phyloP scores from a whole-genome alignment of 2,888 invertebrate genomes.

The Thumatha senex region DNA sequence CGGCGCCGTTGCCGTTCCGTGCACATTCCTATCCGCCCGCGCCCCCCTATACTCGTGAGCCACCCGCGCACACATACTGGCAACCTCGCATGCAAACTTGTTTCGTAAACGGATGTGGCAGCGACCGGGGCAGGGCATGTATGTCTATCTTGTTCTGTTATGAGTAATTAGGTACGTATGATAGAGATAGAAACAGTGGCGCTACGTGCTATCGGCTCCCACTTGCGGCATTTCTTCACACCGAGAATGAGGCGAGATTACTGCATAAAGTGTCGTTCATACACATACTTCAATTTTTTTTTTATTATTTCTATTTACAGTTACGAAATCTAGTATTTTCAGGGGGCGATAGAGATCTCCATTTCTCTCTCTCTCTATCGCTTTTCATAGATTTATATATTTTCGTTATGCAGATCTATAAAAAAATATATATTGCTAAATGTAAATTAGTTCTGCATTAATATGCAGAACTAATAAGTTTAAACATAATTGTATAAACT shows the following conservation, averaged over 20 bases:
- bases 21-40: conserved; percentile 82
- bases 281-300: conserved; percentile 22
- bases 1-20: conserved; percentile 86
- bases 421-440: too few species aligned
- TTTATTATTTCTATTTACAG: neutral
- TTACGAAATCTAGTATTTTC: too few species aligned
- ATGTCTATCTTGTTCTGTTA: conserved; percentile 55
- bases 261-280: conserved; percentile 73
- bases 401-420: too few species aligned
- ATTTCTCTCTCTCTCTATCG: too few species aligned
- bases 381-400: too few species aligned
- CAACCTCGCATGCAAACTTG: conserved; percentile 86
- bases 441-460: too few species aligned
- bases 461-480: too few species aligned
- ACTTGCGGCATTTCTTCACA: conserved; percentile 86
- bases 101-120: conserved; percentile 89
- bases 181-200: conserved; percentile 75
- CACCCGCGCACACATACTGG: conserved; percentile 73
- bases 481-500: too few species aligned
- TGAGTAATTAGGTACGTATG: conserved; percentile 33
- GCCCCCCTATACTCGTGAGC: conserved; percentile 68
- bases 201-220: conserved; percentile 84
- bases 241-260: conserved; percentile 87
- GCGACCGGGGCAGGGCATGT: conserved; percentile 74
- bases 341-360: too few species aligned